phyloP scores from a whole-genome alignment of 2,797 vertebrate genomes.

The Lagocephalus sceleratus region DNA sequence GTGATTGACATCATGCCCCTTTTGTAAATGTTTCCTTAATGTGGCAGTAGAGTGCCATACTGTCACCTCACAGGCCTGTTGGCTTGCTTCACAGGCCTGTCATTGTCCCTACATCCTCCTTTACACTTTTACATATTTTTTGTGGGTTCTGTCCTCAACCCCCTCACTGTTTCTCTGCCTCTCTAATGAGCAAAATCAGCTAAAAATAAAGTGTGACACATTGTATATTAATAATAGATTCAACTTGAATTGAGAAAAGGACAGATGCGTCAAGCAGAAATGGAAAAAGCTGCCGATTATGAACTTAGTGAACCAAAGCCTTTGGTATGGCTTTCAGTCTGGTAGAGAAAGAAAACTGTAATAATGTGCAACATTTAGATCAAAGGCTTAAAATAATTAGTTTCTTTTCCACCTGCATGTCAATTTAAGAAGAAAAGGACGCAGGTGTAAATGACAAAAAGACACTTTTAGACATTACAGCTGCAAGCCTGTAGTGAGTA shows the following conservation, averaged over 20 bases:
- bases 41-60: conserved; percentile 32
- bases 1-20: too few species aligned
- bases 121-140: conserved; percentile 19
- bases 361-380: too few species aligned
- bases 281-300: conserved; percentile 30
- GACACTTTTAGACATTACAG: too few species aligned
- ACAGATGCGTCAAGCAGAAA: conserved; percentile 34
- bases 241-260: conserved; percentile 40
- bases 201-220: conserved; percentile 48
- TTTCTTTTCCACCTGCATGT: too few species aligned
- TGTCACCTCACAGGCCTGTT: conserved; percentile 38
- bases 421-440: too few species aligned
- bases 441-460: too few species aligned
- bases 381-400: too few species aligned
- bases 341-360: too few species aligned
- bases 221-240: conserved; percentile 52
- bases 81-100: conserved; percentile 19
- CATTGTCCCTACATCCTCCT: conserved; percentile 10
- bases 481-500: too few species aligned
- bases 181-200: conserved; percentile 24
- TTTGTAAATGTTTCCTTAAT: too few species aligned
- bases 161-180: background rate
- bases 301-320: conserved; percentile 11
- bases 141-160: conserved; percentile 6
- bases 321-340: too few species aligned